Evolutionary conservation across 37 sponge, comb jelly and placozoan species (phyloP).

Genomic region (Spongilla lacustris): DNA sequence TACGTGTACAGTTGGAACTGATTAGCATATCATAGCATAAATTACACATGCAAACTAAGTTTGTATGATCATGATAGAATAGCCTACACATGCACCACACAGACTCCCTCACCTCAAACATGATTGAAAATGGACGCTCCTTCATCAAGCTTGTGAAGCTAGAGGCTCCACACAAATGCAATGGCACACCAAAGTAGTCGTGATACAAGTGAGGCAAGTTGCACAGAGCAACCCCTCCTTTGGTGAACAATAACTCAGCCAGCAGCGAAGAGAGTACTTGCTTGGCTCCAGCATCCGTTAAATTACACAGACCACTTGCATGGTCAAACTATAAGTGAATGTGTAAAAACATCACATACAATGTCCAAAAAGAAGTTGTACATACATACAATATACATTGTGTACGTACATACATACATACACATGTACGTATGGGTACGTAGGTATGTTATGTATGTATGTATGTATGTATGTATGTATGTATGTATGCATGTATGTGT

Average conservation of each 20-base stretch:
- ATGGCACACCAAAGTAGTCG: constrained; percentile 41
- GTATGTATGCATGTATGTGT: no score
- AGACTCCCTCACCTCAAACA: not conserved
- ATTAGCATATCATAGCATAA: no score
- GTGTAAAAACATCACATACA: not conserved
- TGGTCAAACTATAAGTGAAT: constrained; percentile 1
- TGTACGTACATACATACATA: no score
- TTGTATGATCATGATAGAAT: no score
- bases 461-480: no score
- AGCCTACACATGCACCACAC: no score
- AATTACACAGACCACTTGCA: constrained; percentile 2
- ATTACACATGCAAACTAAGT: no score
- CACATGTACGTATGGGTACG: no score
- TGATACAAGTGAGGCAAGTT: constrained; percentile 28
- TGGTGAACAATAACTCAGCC: constrained; percentile 40
- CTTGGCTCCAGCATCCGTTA: constrained; percentile 1
- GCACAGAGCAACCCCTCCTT: not conserved
- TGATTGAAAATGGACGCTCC: not conserved
- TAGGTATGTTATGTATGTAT: no score
- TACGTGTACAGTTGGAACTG: no score
- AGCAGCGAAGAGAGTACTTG: constrained; percentile 19
- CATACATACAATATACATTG: no score
- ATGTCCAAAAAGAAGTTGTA: no score
- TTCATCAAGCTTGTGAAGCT: not conserved
- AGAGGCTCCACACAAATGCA: not conserved